Conservation (phyloP, 2,113 vertebrate species). For the Xiphophorus maculatus region DNA sequence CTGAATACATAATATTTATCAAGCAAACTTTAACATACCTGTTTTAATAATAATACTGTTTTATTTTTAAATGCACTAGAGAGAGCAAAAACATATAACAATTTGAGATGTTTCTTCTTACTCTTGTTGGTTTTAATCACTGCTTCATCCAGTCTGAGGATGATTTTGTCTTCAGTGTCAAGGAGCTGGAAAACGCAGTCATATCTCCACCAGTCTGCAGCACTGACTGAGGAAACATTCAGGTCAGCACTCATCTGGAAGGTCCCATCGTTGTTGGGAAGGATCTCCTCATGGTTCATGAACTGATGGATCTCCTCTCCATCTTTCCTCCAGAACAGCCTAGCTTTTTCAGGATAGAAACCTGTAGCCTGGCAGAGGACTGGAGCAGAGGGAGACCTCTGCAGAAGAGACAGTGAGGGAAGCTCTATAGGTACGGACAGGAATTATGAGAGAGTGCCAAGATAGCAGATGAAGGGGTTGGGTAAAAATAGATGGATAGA, state of each 20-base stretch:
- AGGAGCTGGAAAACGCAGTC: constrained; percentile 19
- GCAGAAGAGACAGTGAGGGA: constrained; percentile 13
- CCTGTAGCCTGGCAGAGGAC: constrained; percentile 13
- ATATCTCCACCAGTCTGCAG: constrained; percentile 26
- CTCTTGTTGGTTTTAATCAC: neutral
- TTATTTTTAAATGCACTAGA: too few species aligned
- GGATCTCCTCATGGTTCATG: constrained; percentile 44
- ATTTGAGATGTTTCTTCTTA: neutral
- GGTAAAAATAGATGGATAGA: too few species aligned
- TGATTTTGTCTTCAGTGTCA: neutral
- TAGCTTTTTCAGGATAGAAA: neutral
- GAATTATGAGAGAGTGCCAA: too few species aligned
- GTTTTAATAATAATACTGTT: too few species aligned
- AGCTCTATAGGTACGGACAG: too few species aligned
- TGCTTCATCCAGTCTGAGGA: neutral
- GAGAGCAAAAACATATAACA: too few species aligned
- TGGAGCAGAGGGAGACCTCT: neutral
- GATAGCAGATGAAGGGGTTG: too few species aligned
- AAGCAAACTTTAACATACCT: too few species aligned
- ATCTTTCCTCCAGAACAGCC: constrained; percentile 8
- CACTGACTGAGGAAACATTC: neutral
- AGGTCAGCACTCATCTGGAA: constrained; percentile 55
- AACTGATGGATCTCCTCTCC: constrained; percentile 20
- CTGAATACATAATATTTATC: too few species aligned
- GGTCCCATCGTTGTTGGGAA: constrained; percentile 60